phyloP scores from a whole-genome alignment of 2,113 vertebrate genomes.

The Coreoperca whiteheadi region DNA sequence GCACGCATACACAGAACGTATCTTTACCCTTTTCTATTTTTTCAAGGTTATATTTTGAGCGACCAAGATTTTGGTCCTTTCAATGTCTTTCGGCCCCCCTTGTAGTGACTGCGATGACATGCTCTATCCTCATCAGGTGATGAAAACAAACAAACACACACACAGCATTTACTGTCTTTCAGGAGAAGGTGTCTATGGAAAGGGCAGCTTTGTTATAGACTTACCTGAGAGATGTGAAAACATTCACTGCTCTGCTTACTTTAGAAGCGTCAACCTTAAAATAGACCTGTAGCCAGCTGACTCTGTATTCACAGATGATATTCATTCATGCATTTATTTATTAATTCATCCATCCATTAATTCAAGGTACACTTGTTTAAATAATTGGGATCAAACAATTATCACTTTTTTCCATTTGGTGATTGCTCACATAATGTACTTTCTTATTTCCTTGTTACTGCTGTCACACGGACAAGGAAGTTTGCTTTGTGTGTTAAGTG shows the following conservation, averaged over 20 bases:
- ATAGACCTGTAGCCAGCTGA: background rate
- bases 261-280: background rate
- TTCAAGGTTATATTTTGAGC: background rate
- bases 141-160: background rate
- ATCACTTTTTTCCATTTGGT: background rate
- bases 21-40: background rate
- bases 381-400: background rate
- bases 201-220: slow-evolving; percentile 12
- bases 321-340: background rate
- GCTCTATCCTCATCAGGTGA: background rate
- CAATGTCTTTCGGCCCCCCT: background rate
- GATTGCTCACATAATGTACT: no score
- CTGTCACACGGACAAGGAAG: background rate
- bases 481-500: background rate
- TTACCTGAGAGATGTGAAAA: slow-evolving; percentile 16
- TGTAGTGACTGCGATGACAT: background rate
- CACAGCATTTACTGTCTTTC: background rate
- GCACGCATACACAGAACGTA: background rate
- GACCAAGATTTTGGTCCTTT: background rate
- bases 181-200: background rate
- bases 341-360: background rate
- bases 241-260: background rate
- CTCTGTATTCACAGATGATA: background rate
- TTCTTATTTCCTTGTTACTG: background rate
- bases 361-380: background rate